Percentiles rank a stretch among this genome's conserved stretches.
These are phyloP conservation scores for Melanotus villosus DNA, from an alignment of 2,888 invertebrate genomes.

Conservation along the genomic window DNA sequence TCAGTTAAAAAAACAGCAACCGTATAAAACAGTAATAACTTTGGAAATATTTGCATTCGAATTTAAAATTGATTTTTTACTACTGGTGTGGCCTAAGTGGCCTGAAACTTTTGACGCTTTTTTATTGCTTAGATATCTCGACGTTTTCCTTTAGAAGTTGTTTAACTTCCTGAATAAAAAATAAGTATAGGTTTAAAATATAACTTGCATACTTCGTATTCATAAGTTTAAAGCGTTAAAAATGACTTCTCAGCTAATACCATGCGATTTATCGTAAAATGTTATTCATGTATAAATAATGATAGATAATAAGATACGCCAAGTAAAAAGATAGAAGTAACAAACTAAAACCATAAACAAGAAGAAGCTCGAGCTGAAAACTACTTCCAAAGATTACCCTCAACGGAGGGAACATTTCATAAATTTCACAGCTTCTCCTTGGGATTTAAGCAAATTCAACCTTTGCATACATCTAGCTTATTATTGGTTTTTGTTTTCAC, in stretches of 20 bases:
- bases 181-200: too few relatives aligned
- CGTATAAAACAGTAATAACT: too few relatives aligned
- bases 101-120: conserved; percentile 16
- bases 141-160: too few relatives aligned
- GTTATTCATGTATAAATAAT: too few relatives aligned
- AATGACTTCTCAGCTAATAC: too few relatives aligned
- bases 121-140: conserved; percentile 13
- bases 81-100: conserved; percentile 17
- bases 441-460: neutral
- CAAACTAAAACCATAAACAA: neutral
- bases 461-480: too few relatives aligned
- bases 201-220: too few relatives aligned
- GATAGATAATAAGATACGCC: neutral
- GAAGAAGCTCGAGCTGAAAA: neutral
- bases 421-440: neutral
- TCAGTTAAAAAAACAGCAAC: too few relatives aligned
- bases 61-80: conserved; percentile 27
- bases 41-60: neutral
- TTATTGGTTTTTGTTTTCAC: too few relatives aligned
- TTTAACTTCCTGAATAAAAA: too few relatives aligned
- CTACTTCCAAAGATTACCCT: neutral
- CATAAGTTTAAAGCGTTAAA: too few relatives aligned
- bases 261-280: neutral
- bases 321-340: neutral
- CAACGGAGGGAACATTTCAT: neutral